Evolutionary conservation across 2,797 vertebrate species (phyloP), one percentile per base, ranked within the genome.

Genomic region (Odontamblyopus rebecca): DNA sequence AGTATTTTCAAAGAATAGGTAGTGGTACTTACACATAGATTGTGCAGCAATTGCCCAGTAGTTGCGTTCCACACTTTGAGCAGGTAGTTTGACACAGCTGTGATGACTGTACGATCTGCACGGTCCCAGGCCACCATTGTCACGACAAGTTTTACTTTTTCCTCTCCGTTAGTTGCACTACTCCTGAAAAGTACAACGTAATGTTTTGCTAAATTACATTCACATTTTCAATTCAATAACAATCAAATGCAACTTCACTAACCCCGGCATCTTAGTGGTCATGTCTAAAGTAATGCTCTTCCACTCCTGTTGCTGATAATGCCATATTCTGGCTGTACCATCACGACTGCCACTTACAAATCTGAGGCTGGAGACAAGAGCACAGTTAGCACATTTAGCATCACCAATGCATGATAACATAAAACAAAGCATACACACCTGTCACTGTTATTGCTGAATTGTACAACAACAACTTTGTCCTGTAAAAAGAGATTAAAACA

Each of bases 121-220:
- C 96, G 96, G 89, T 99, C 98, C 98, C 98, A 99, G n/a, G 96
- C 96, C 63, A 98, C 97, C 98, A 99, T 99, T 41, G 97, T 99
- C 71, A 98, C 97, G 82, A 98, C 96, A 86, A 99, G 93, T 85
- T 98, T 99, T 48, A 95, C 94, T 86, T 99, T 99, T 88, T 99
- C 98, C 76, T 99, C 98, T 13, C 91, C 92, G 69, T 88, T 94
- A 19, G 88, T 71, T 53, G 88, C 76, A 29, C 79, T 75, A 85
- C 89, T 95, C 88, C 98, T 99, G 81, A 32, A 67, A 32, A 67
- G 16, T 11, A 44, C 12, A 44, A 15, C 27, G 5, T 64, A 44
- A 26, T 18, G 5, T 26, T 26, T 23, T 15, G 4, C 5, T 12
- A 30, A 60, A 29, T 27, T 5, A 15, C 3, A 48, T 23, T 38